phyloP scores from a whole-genome alignment of 2,797 vertebrate species.

The Syncerus caffer region DNA sequence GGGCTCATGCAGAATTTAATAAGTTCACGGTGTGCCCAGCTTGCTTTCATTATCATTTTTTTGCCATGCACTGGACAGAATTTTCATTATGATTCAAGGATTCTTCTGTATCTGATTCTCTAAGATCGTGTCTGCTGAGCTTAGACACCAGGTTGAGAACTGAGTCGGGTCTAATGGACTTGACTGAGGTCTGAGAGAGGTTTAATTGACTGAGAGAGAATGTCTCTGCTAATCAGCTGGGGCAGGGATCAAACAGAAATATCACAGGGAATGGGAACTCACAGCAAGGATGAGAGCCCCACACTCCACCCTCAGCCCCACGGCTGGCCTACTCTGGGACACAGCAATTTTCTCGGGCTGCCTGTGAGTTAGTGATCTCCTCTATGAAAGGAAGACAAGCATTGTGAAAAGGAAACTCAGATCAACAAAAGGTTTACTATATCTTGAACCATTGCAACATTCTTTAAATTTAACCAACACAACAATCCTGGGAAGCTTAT shows the following conservation, averaged over 20 bases:
- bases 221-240: background rate
- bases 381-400: background rate
- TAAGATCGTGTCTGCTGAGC: conserved; percentile 19
- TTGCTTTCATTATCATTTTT: conserved; percentile 57
- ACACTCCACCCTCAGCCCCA: too few relatives aligned
- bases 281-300: background rate
- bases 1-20: conserved; percentile 56
- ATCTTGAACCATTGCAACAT: background rate
- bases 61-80: background rate
- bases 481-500: background rate
- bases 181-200: background rate
- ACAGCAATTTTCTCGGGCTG: background rate
- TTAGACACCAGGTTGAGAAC: conserved; percentile 14
- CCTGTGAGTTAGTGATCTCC: background rate
- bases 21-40: conserved; percentile 27
- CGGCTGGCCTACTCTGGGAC: background rate
- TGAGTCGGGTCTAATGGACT: background rate
- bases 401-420: background rate
- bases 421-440: background rate
- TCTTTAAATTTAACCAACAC: background rate
- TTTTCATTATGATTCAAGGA: conserved; percentile 61
- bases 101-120: conserved; percentile 38
- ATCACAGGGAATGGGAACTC: background rate
- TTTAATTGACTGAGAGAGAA: background rate
- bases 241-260: background rate